Conservation (phyloP, 2,797 vertebrate species). For the Chaetophractus vellerosus region DNA sequence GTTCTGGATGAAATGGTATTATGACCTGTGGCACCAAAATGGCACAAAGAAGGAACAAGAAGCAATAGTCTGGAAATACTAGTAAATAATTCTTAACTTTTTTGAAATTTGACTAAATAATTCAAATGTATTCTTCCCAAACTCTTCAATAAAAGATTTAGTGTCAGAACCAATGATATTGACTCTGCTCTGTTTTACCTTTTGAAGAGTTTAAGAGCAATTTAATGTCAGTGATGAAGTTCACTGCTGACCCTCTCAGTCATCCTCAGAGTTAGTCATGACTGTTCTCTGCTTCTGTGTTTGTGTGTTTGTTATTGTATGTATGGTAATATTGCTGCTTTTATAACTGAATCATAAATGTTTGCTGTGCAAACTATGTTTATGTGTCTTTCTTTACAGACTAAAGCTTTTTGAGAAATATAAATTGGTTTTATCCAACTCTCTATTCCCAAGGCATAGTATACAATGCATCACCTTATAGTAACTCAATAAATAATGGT, state of each 20-base stretch:
- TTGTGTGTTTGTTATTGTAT: neutral
- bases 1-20: neutral
- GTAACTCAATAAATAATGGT: neutral
- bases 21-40: neutral
- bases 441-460: neutral
- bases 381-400: neutral
- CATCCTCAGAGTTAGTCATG: neutral
- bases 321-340: neutral
- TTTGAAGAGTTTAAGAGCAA: neutral
- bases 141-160: neutral
- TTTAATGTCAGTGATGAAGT: neutral
- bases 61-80: neutral
- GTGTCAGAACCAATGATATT: neutral
- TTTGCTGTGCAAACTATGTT: neutral
- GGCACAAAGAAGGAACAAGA: neutral
- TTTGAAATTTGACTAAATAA: neutral
- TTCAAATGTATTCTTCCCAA: neutral
- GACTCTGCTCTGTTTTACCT: neutral
- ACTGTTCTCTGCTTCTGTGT: neutral
- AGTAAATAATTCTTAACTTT: neutral
- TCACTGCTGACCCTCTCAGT: neutral
- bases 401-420: neutral
- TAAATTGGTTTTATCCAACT: constrained; percentile 27
- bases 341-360: neutral
- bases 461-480: neutral